A percentile compares a stretch with the other conserved stretches of the same genome.
phyloP scores from a whole-genome alignment of 2,888 invertebrate genomes.

The Bibio marci region DNA sequence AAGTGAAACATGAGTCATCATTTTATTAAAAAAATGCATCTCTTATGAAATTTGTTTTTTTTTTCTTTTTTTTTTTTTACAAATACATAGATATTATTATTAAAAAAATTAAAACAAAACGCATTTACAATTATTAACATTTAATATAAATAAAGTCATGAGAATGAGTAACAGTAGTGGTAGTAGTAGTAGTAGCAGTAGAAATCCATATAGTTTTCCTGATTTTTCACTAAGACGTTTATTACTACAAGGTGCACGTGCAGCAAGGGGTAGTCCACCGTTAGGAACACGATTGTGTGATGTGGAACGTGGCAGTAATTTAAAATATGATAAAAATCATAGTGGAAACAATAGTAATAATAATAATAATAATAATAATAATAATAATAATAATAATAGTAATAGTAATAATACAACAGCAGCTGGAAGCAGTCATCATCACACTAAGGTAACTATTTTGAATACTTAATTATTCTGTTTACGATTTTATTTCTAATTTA shows the following conservation, averaged over 20 bases:
- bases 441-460: too few species aligned
- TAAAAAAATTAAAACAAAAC: too few species aligned
- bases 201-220: constrained; percentile 8
- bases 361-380: constrained; percentile 4
- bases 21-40: too few species aligned
- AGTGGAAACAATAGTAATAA: background rate
- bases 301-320: constrained; percentile 9
- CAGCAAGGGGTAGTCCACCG: constrained; percentile 14
- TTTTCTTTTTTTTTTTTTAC: too few species aligned
- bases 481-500: too few species aligned
- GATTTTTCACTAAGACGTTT: constrained; percentile 15
- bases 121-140: too few species aligned
- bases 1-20: too few species aligned
- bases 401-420: background rate
- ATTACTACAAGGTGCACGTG: constrained; percentile 14
- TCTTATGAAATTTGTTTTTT: too few species aligned
- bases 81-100: too few species aligned
- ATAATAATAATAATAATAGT: background rate
- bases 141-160: too few species aligned
- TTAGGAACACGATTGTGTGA: constrained; percentile 15
- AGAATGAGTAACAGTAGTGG: too few species aligned
- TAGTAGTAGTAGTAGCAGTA: background rate
- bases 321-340: constrained; percentile 1
- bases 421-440: background rate
- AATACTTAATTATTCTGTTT: too few species aligned